Base-by-base conservation (phyloP, 2,797 vertebrate genomes). In the Tokudaia muenninki region DNA sequence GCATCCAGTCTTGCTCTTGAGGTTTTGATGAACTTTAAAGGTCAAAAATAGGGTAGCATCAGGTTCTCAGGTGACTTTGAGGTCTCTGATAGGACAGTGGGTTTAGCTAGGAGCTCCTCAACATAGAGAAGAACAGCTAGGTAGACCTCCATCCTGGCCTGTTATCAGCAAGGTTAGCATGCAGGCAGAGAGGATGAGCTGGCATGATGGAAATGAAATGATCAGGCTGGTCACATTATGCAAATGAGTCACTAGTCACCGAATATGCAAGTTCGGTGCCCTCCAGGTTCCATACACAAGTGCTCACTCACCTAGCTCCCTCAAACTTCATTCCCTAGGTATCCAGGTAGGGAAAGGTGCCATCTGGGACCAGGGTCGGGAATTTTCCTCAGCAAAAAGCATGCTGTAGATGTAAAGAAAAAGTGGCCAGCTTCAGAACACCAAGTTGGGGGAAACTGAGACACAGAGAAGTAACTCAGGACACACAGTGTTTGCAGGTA, bases 401-500 rank as follows among this genome's bases (percentile, higher is more conserved):
- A 88, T 88, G 47, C 2, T 77, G 57, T 21, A 70, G 41, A 94
- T 9, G 55, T 65, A 88, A 95, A 90, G 37, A 86, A 26, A 91
- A 13, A 96, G 50, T 92, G 70, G 50, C 37, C 0, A 7, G 65
- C 57, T 89, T 95, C 72, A 94, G 95, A 70, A 91, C 37, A 83
- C 8, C 67, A 50, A 52, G 67, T 50, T 11, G 55, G 61, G 61
- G 65, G 77, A 89, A 74, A 89, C 44, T 0, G 55, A 91, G 89
- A 86, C 52, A 63, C 59, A 72, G 75, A 52, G 90, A 90, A 80
- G 57, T 37, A 65, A 70, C n/a, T 31, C 44, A 70, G 31, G n/a
- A 24, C 84, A 87, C 52, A 31, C 52, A 47, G 19, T 14, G 79
- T 41, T 92, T 96, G 41, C 59, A 94, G 80, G 26, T 29, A 22